Evolutionary conservation across 2,888 invertebrate genomes (phyloP).

Genomic region (Abscondita cerata): DNA sequence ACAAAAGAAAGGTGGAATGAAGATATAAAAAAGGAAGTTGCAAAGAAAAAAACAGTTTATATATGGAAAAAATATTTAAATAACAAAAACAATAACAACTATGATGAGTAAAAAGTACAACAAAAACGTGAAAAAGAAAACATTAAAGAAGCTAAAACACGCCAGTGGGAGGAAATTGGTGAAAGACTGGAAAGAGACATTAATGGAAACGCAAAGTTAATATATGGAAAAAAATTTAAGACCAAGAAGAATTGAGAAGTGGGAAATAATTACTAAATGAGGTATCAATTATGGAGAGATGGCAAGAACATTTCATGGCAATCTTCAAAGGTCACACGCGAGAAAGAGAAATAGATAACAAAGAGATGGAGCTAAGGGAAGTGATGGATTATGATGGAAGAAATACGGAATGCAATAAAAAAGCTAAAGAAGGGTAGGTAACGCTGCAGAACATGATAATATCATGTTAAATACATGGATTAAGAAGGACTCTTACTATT

Average conservation of each 20-base stretch:
- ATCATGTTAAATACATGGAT: conserved; percentile 16
- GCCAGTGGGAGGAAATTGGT: conserved; percentile 21
- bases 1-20: conserved; percentile 18
- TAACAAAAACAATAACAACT: conserved; percentile 7
- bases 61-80: conserved; percentile 9
- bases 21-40: conserved; percentile 11
- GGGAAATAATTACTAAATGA: too few species aligned
- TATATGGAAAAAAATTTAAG: conserved; percentile 20
- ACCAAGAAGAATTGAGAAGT: neutral
- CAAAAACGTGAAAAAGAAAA: conserved; percentile 3
- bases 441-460: conserved; percentile 7
- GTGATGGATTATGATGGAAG: conserved; percentile 4
- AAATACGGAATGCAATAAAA: conserved; percentile 8
- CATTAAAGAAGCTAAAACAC: conserved; percentile 12
- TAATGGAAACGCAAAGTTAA: conserved; percentile 27
- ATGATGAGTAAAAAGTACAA: conserved; percentile 9
- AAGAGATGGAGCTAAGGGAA: neutral
- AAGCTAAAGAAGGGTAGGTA: conserved; percentile 16
- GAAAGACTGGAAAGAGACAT: conserved; percentile 24
- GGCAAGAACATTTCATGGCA: conserved; percentile 10
- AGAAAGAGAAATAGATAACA: neutral
- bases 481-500: conserved; percentile 5
- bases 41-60: conserved; percentile 9
- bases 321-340: neutral
- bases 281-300: conserved; percentile 10